A percentile compares a stretch with the other conserved stretches of the same genome.
Conservation (phyloP, 2,797 vertebrate species). For the Podarcis lilfordi region DNA sequence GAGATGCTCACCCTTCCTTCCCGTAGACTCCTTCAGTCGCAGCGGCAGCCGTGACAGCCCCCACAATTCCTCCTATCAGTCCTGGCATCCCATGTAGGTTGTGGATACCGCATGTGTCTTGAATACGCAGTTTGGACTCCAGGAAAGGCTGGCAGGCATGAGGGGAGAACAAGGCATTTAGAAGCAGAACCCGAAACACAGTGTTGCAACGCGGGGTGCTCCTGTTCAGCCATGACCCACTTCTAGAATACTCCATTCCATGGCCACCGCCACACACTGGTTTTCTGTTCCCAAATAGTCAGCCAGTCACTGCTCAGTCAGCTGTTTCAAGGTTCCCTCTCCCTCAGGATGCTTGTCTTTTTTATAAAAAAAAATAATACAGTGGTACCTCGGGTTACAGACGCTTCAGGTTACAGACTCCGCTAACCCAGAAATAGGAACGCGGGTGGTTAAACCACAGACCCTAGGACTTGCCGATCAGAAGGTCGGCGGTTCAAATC, state of each 20-base stretch:
- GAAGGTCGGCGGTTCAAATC: too few species aligned
- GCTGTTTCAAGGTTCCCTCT: neutral
- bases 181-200: too few species aligned
- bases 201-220: rapidly evolving
- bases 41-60: constrained; percentile 88
- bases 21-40: constrained; percentile 83
- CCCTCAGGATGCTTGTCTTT: neutral
- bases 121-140: constrained; percentile 86
- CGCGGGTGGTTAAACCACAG: too few species aligned
- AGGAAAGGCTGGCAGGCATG: constrained; percentile 84
- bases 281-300: neutral
- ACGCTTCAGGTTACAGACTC: too few species aligned
- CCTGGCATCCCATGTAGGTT: constrained; percentile 94
- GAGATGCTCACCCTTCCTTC: constrained; percentile 80
- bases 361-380: too few species aligned
- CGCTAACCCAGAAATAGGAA: too few species aligned
- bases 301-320: neutral
- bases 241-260: neutral
- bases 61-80: constrained; percentile 89
- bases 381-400: too few species aligned
- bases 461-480: too few species aligned
- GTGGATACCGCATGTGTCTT: constrained; percentile 95
- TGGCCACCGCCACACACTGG: too few species aligned
- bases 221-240: neutral
- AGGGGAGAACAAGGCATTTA: neutral